Evolutionary conservation across 2,113 vertebrate species (phyloP).

Genomic region (Pyxicephalus adspersus): DNA sequence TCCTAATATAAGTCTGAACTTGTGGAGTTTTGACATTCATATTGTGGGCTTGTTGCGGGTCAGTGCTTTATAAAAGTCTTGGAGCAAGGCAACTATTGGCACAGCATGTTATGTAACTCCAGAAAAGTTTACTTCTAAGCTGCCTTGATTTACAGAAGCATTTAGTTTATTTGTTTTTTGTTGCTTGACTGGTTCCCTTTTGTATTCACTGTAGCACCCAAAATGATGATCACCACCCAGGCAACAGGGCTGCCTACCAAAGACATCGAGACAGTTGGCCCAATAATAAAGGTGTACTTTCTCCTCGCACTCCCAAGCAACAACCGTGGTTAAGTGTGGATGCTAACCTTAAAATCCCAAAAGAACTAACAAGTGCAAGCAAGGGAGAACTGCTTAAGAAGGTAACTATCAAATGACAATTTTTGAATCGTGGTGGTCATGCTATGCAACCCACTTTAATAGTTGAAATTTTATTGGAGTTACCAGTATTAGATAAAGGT

Average conservation of each 20-base stretch:
- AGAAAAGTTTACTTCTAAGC: no score
- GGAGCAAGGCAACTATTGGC: no score
- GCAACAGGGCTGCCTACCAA: conserved; percentile 77
- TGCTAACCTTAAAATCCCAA: conserved; percentile 94
- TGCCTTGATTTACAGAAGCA: not conserved
- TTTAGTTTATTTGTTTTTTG: not conserved
- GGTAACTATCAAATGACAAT: conserved; percentile 66
- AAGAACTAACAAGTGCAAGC: conserved; percentile 87
- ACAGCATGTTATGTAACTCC: no score
- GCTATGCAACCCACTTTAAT: no score
- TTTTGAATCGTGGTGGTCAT: no score
- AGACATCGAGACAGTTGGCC: conserved; percentile 84
- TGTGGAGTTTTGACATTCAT: not conserved
- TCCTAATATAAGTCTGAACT: no score
- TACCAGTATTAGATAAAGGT: no score
- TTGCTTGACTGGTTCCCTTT: conserved; percentile 6
- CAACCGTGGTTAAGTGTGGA: conserved; percentile 94
- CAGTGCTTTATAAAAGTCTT: not conserved
- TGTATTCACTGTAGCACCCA: conserved; percentile 75
- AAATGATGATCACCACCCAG: conserved; percentile 77
- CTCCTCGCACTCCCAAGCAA: conserved; percentile 84
- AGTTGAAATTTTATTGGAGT: no score
- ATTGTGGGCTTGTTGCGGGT: not conserved
- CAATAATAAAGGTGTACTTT: conserved; percentile 76
- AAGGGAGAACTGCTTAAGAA: conserved; percentile 94